These are phyloP conservation scores for Kobus ellipsiprymnus DNA, from an alignment of 2,113 vertebrate genomes.

Conservation along the genomic window DNA sequence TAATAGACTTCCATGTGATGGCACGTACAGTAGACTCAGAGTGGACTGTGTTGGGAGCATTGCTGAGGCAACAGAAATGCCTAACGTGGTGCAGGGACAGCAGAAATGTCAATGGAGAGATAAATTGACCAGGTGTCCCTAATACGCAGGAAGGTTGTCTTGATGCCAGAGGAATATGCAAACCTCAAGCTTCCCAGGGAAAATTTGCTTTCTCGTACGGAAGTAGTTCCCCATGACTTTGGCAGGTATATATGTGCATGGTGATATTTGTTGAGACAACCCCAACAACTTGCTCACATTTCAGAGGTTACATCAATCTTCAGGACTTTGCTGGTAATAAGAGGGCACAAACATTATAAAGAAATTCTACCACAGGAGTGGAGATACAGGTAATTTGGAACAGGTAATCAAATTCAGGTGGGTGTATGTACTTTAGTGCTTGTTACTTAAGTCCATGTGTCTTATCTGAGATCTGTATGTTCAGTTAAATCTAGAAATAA, in stretches of 20 bases:
- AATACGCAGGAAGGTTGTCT: not conserved
- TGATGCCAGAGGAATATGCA: not conserved
- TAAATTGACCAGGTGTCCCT: not conserved
- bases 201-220: not conserved
- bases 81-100: not conserved
- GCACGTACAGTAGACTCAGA: not conserved
- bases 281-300: not conserved
- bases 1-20: not conserved
- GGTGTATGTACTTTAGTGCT: not conserved
- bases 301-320: not conserved
- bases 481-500: not conserved
- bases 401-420: not conserved
- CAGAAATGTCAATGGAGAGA: not conserved
- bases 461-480: not conserved
- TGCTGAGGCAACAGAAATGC: not conserved
- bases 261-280: not conserved
- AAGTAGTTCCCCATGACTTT: not conserved
- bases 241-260: not conserved
- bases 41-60: not conserved
- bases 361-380: not conserved
- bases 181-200: not conserved
- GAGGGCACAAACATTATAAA: not conserved
- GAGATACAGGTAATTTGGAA: not conserved
- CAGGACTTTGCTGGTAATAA: not conserved
- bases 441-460: not conserved